Evolutionary conservation across 2,113 vertebrate species (phyloP).

Genomic region (Ifrita kowaldi): DNA sequence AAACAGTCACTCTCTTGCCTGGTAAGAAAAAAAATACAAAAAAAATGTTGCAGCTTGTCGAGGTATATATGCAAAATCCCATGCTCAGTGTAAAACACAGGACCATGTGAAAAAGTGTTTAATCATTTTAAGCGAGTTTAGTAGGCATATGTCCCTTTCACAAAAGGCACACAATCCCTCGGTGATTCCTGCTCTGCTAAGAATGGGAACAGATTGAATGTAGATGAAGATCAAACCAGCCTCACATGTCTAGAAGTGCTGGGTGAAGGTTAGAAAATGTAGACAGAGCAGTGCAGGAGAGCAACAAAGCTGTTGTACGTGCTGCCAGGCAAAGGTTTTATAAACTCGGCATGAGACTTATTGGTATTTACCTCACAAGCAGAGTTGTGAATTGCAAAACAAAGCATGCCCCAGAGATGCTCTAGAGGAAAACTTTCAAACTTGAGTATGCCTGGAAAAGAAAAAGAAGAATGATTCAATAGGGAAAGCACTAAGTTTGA

Average conservation of each 20-base stretch:
- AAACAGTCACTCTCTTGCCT: background rate
- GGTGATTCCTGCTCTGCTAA: background rate
- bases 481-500: background rate
- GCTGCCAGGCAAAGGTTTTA: slow-evolving; percentile 18
- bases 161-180: background rate
- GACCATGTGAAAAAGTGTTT: background rate
- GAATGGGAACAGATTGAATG: background rate
- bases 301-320: slow-evolving; percentile 3
- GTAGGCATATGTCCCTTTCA: background rate
- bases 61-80: background rate
- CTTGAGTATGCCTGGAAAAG: background rate
- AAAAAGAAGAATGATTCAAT: background rate
- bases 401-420: slow-evolving; percentile 3
- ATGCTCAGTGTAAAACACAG: background rate
- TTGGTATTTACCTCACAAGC: slow-evolving; percentile 43
- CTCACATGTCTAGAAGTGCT: background rate
- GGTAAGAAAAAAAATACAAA: background rate
- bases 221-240: slow-evolving; percentile 9
- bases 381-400: slow-evolving; percentile 38
- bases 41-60: background rate
- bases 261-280: slow-evolving; percentile 19
- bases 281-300: background rate
- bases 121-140: background rate
- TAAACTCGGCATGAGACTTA: background rate
- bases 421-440: slow-evolving; percentile 23